Base-by-base conservation (phyloP, 1,140 invertebrate species). In the Brachionus rubens region DNA sequence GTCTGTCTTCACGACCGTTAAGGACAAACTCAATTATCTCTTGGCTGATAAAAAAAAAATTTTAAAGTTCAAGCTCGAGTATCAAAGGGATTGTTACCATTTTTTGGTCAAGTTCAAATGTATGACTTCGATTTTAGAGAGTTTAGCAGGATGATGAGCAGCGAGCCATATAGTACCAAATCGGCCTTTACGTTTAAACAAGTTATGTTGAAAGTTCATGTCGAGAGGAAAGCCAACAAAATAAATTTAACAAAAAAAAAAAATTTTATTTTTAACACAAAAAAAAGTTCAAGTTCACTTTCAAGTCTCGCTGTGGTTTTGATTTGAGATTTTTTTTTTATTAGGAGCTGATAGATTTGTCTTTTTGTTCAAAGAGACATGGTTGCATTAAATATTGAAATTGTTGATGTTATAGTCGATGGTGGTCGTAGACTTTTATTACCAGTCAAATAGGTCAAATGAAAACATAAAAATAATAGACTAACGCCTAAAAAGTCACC, bases 401-500 rank as follows among this genome's bases (percentile, higher is more conserved):
- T 46, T 7, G 9, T 14, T 46, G 43, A 46, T 5, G 43, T 43
- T 24, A 24, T 19, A 24, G 41, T 65, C 12, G 59, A 43, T n/a
- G 59, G 21, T 21, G 40, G 41, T 0, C 40, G 33, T 0, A 65
- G 2, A 26, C 1, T 21, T 14, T 10, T 24, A 50, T 72, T 48
- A 41, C 68, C 68, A 12, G 50, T 72, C 19, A 72, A 33, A 50
- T 72, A 72, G 1, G 41, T 46, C 16, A 72, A 41, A 41, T 48
- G 46, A 48, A 72, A 72, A 9, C 68, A 52, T 50, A 54, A 36
- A 48, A 72, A 46, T 14, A 76, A 24, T 14, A 76, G n/a, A 48
- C 24, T 43, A 36, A 93, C 93, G n/a, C 95, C 95, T 0, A 94
- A 85, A 2, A 98, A 87, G 85, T 98, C 95, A 19, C 94, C 95